Conservation (phyloP, 2,113 vertebrate genomes). For the Connochaetes taurinus region DNA sequence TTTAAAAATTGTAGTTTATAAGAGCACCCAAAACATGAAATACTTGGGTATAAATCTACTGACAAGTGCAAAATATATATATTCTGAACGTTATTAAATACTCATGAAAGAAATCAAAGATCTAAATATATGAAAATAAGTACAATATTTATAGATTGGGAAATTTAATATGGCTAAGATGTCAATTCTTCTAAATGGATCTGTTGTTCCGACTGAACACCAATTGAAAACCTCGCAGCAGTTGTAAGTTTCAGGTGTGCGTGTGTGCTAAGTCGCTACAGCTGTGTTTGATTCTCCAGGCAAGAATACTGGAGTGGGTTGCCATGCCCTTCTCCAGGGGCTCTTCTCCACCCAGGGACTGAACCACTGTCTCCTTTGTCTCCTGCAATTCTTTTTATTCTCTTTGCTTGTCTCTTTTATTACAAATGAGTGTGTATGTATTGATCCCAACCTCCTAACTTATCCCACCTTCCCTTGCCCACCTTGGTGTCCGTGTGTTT, state of each 20-base stretch:
- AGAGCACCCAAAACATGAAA: neutral
- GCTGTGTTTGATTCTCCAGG: neutral
- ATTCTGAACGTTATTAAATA: neutral
- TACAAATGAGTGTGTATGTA: neutral
- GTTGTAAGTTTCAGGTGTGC: neutral
- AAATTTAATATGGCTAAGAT: neutral
- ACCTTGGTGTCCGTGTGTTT: neutral
- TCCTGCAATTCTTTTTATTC: neutral
- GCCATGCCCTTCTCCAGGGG: neutral
- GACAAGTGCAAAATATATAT: neutral
- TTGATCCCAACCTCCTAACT: neutral
- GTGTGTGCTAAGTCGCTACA: neutral
- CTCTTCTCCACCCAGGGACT: neutral
- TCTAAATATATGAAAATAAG: neutral
- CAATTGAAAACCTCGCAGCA: neutral
- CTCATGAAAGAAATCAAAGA: neutral
- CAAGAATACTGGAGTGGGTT: neutral
- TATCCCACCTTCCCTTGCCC: neutral
- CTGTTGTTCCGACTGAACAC: neutral
- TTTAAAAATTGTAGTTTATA: neutral
- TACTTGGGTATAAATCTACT: neutral
- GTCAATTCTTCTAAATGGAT: neutral
- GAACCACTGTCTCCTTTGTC: neutral
- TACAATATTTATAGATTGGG: neutral
- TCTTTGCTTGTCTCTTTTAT: neutral